Conservation (phyloP, 2,888 invertebrate genomes). For the Drosophila birchii region DNA sequence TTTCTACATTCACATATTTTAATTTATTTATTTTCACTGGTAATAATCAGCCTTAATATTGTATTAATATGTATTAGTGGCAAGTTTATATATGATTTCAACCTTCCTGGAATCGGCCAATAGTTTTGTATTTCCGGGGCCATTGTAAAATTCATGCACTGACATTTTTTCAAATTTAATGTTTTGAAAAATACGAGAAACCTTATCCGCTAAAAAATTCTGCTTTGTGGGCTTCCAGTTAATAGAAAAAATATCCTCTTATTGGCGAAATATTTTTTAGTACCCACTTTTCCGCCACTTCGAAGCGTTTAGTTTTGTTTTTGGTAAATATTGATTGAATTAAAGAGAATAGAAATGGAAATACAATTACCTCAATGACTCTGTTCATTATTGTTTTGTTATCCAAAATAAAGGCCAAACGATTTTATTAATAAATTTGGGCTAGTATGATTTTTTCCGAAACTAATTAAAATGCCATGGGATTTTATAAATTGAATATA, state of each 20-base stretch:
- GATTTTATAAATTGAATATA: not conserved
- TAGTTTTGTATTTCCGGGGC: slow-evolving; percentile 5
- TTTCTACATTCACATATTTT: not conserved
- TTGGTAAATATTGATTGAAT: too few relatives aligned
- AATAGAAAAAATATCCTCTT: not conserved
- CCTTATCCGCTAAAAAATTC: not conserved
- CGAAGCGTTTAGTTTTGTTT: not conserved
- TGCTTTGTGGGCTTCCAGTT: not conserved
- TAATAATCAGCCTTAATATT: too few relatives aligned
- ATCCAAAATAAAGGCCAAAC: not conserved
- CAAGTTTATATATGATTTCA: not conserved
- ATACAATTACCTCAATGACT: not conserved
- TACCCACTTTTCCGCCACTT: slow-evolving; percentile 1
- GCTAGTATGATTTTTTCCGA: too few relatives aligned
- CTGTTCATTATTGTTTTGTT: not conserved
- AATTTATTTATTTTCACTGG: not conserved
- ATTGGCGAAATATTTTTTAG: not conserved
- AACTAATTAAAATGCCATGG: not conserved
- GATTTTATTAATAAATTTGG: not conserved
- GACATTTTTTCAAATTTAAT: slow-evolving; percentile 8
- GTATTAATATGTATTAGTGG: not conserved
- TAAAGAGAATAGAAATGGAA: not conserved
- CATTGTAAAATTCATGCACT: not conserved
- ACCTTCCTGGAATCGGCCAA: slow-evolving; percentile 2
- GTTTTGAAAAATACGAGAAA: not conserved